Conservation (phyloP, 2,113 vertebrate genomes). For the Stegastes partitus region DNA sequence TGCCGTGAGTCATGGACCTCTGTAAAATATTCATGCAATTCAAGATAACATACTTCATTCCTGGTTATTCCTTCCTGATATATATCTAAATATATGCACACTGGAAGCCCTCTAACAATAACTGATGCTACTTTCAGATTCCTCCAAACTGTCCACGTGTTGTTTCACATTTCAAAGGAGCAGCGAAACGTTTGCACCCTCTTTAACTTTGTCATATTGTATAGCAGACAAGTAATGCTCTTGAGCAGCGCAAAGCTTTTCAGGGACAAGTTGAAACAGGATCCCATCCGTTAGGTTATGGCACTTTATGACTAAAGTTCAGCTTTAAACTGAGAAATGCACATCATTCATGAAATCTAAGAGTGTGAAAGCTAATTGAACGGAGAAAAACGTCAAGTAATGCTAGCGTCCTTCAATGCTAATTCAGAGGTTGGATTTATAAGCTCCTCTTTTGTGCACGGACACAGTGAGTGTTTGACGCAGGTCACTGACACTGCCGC, state of each 20-base stretch:
- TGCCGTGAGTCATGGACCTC: not conserved
- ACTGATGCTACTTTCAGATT: conserved; percentile 1
- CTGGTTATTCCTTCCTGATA: not conserved
- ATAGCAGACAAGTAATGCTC: not conserved
- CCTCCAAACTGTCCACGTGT: not conserved
- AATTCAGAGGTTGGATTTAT: conserved; percentile 10
- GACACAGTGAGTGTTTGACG: conserved; percentile 7
- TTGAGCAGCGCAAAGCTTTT: conserved; percentile 2
- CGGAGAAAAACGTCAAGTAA: conserved; percentile 3
- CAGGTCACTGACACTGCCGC: conserved; percentile 26
- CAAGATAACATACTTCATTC: not conserved
- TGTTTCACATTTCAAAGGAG: conserved; percentile 14
- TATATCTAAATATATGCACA: not conserved
- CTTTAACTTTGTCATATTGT: not conserved
- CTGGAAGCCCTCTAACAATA: not conserved
- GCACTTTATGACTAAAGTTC: conserved; percentile 13
- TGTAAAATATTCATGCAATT: not conserved
- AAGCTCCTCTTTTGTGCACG: conserved; percentile 2
- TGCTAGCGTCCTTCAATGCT: not conserved
- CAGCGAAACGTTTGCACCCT: conserved; percentile 6
- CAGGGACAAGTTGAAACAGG: conserved; percentile 43
- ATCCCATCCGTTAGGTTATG: conserved; percentile 1
- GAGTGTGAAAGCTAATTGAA: conserved; percentile 9
- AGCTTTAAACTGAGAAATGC: not conserved
- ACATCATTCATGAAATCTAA: not conserved